Evolutionary conservation across 2,113 vertebrate species (phyloP).

Genomic region (Spea multiplicata): DNA sequence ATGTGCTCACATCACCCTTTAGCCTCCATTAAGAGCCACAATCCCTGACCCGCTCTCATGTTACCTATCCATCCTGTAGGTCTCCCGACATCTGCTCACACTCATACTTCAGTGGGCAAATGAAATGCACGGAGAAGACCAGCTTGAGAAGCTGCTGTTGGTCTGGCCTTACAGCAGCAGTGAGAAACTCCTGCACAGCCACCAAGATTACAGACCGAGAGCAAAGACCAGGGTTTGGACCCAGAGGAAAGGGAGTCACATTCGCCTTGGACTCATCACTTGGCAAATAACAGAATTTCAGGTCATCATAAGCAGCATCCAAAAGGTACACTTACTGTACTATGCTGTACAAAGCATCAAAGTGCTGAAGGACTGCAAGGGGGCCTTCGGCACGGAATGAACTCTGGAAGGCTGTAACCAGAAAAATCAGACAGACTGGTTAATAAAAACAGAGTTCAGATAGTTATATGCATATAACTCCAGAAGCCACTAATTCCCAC

Average conservation of each 20-base stretch:
- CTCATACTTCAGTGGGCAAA: background rate
- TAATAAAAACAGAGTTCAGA: too few species aligned
- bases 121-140: background rate
- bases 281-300: slow-evolving; percentile 46
- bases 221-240: slow-evolving; percentile 48
- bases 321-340: slow-evolving; percentile 76
- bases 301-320: background rate
- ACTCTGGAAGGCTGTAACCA: slow-evolving; percentile 70
- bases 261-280: slow-evolving; percentile 73
- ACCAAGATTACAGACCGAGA: slow-evolving; percentile 78
- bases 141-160: slow-evolving; percentile 55
- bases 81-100: slow-evolving; percentile 6
- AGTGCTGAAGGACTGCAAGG: slow-evolving; percentile 82
- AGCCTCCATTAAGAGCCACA: slow-evolving; percentile 27
- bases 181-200: slow-evolving; percentile 60
- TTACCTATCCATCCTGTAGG: slow-evolving; percentile 5
- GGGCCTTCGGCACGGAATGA: slow-evolving; percentile 74
- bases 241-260: slow-evolving; percentile 63
- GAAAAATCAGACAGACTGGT: background rate
- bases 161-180: slow-evolving; percentile 75
- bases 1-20: slow-evolving; percentile 67
- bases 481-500: too few species aligned
- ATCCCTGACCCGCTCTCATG: slow-evolving; percentile 48
- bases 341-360: slow-evolving; percentile 85
- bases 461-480: too few species aligned